Conservation (phyloP, 2,888 invertebrate genomes). For the Heliconius cydno region DNA sequence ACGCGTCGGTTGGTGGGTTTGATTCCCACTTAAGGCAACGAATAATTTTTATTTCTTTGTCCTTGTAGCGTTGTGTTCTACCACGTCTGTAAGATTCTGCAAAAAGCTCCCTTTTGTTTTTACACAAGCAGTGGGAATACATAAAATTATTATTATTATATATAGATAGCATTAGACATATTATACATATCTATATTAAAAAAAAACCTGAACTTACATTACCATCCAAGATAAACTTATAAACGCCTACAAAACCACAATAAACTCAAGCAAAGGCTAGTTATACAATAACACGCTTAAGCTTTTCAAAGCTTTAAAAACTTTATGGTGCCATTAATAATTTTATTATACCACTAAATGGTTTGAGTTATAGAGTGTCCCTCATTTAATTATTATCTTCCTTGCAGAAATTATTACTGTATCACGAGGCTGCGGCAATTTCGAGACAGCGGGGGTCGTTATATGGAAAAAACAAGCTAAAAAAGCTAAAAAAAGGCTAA, state of each 20-base stretch:
- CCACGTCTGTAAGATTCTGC: too few relatives aligned
- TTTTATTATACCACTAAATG: constrained; percentile 31
- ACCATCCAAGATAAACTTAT: constrained; percentile 15
- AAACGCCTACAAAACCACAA: constrained; percentile 17
- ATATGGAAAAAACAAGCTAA: constrained; percentile 36
- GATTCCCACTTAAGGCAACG: too few relatives aligned
- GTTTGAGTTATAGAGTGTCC: constrained; percentile 23
- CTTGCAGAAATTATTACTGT: constrained; percentile 35
- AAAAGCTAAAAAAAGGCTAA: constrained; percentile 41
- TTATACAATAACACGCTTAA: constrained; percentile 7
- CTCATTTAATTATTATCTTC: constrained; percentile 37
- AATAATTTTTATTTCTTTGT: too few relatives aligned
- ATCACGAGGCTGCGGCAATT: constrained; percentile 42
- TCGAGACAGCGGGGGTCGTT: constrained; percentile 43
- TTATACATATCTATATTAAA: too few relatives aligned
- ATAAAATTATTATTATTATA: too few relatives aligned
- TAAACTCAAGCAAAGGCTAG: constrained; percentile 7
- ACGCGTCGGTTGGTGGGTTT: too few relatives aligned
- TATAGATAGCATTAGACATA: too few relatives aligned
- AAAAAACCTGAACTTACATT: not conserved
- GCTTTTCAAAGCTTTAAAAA: constrained; percentile 23
- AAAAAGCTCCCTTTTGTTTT: too few relatives aligned
- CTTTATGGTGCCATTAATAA: constrained; percentile 20
- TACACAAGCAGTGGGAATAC: too few relatives aligned
- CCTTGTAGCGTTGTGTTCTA: too few relatives aligned